phyloP scores from a whole-genome alignment of 2,113 vertebrate genomes.

The Neolamprologus hecqui region DNA sequence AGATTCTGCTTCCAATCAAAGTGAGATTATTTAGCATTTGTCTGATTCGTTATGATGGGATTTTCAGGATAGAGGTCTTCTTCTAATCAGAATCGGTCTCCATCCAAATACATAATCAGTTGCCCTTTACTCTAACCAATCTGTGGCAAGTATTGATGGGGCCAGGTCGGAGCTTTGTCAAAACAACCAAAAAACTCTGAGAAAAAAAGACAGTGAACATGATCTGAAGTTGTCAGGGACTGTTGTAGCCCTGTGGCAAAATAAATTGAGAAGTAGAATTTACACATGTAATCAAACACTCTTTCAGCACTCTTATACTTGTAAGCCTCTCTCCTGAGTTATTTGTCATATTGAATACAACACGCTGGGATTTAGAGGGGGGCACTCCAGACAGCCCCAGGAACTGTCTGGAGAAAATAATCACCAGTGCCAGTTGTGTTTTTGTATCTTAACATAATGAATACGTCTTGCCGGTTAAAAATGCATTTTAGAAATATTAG shows the following conservation, averaged over 20 bases:
- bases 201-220: neutral
- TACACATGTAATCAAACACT: neutral
- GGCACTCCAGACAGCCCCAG: neutral
- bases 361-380: neutral
- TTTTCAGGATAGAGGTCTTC: neutral
- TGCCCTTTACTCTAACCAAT: slow-evolving; percentile 10
- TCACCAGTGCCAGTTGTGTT: neutral
- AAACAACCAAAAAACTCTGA: neutral
- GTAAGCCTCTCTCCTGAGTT: neutral
- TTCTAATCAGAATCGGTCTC: neutral
- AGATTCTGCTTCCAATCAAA: neutral
- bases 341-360: neutral
- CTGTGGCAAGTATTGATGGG: neutral
- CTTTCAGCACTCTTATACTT: neutral
- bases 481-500: neutral
- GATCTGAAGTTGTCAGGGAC: neutral
- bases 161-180: neutral
- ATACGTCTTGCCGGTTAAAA: accelerated
- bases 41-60: neutral
- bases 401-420: neutral
- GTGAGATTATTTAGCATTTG: neutral
- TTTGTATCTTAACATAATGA: neutral
- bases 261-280: neutral
- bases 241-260: neutral
- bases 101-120: slow-evolving; percentile 1